Evolutionary conservation across 2,797 vertebrate genomes (phyloP), one percentile per base, ranked within the genome.

Genomic region (Anableps anableps): DNA sequence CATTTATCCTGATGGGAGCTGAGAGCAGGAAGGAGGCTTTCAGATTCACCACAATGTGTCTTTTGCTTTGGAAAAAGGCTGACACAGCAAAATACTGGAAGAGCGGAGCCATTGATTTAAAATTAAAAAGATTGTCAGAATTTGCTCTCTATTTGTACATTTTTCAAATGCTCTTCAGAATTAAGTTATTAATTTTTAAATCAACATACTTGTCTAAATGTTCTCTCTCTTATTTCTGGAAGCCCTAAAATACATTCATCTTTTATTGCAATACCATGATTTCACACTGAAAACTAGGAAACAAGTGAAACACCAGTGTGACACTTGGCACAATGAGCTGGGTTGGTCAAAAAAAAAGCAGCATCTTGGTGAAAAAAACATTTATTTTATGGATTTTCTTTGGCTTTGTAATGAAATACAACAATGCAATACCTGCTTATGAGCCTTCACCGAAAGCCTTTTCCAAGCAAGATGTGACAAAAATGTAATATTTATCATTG

Each of bases 21-120:
- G 87, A 94, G 86, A 94, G 92, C 88, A 92, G 93, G 93, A 93
- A 94, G 91, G 87, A 76, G 62, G 74, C 89, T 70, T 86, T 90
- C 82, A 76, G 51, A 82, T 82, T 79, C 84, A 83, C 83, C 76
- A 23, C 62, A 50, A 38, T 80, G 72, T 23, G 74, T 82, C 66
- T 85, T 76, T 60, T 72, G 77, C 77, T n/a, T 74, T 13, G 79
- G 31, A 70, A 73, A 87, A 87, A 74, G 75, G 93, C 90, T 91
- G 88, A 94, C 53, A 8, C 86, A 83, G 90, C 92, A 80, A 48
- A 62, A 74, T 77, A 41, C 86, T 75, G 41, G 66, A 79, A 87
- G 84, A 77, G 43, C 45, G 62, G 78, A 86, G 74, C 29, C 77
- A 79, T 72, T 82, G 77, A 83, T 83, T 91, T 86, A 78, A 50